These are phyloP conservation scores for Xenentodon cancila DNA, from an alignment of 2,797 vertebrate genomes.

Conservation along the genomic window DNA sequence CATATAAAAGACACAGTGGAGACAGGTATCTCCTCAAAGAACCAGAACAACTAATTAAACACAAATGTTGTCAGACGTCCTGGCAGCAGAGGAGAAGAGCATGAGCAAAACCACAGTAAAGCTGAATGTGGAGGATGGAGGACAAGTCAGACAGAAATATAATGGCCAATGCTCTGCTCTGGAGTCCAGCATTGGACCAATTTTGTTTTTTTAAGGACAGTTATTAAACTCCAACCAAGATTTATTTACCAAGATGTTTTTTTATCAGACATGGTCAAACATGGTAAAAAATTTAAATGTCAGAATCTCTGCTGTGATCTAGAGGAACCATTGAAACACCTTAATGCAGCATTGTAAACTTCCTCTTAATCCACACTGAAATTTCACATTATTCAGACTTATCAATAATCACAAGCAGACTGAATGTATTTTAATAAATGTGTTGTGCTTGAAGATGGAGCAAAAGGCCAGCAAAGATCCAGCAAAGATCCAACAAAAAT, in stretches of 20 bases:
- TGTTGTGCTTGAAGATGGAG: slow-evolving; percentile 58
- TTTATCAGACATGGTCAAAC: too few species aligned
- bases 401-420: slow-evolving; percentile 69
- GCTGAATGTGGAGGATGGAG: too few species aligned
- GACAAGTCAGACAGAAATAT: too few species aligned
- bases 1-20: slow-evolving; percentile 44
- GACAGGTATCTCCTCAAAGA: slow-evolving; percentile 70
- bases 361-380: slow-evolving; percentile 32
- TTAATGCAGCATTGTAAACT: slow-evolving; percentile 18
- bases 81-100: background rate
- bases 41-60: slow-evolving; percentile 74
- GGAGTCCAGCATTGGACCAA: too few species aligned
- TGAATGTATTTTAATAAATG: slow-evolving; percentile 66
- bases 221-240: too few species aligned
- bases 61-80: slow-evolving; percentile 36
- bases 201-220: too few species aligned
- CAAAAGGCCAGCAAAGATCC: slow-evolving; percentile 73
- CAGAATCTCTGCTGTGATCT: slow-evolving; percentile 4
- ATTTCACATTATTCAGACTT: slow-evolving; percentile 59
- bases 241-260: too few species aligned
- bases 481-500: slow-evolving; percentile 76
- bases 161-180: too few species aligned
- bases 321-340: slow-evolving; percentile 30
- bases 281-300: background rate
- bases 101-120: too few species aligned